Evolutionary conservation across 2,797 vertebrate genomes (phyloP), one percentile per base, ranked within the genome.

Genomic region (Crocidura indochinensis): DNA sequence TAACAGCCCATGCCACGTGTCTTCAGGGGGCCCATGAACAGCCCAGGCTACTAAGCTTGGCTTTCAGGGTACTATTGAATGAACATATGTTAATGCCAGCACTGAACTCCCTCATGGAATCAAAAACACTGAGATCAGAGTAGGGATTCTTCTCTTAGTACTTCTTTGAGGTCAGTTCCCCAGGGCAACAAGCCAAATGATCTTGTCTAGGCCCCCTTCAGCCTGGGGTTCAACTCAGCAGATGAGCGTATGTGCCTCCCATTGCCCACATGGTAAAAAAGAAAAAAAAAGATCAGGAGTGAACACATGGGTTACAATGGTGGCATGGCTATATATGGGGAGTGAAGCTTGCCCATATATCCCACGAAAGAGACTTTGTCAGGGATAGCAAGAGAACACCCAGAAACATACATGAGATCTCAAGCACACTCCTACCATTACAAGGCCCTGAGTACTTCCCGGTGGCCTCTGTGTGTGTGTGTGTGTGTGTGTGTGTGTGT

Each of bases 51-150:
- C n/a, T n/a, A n/a, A n/a, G n/a, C 10, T 91, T 89, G 84, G 22
- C 74, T 93, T 88, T 69, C 27, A 29, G 83, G 20, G 53, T 89
- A 53, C 60, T 86, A 12, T 10, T 76, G 31, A 74, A 51, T 76
- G 73, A 84, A 62, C 17, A 49, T 27, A 80, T 49, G 11, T 47
- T 79, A 87, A 72, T 56, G 76, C 19, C n/a, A 49, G 60, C 31
- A 29, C 56, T 79, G 84, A 26, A 49, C 27, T 84, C 20, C 67
- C 19, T 49, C 17, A 4, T 14, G 15, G 19, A 10, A 85, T 85
- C 44, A 85, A 62, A 78, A 6, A 69, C 24, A n/a, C 31, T 56
- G 6, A 65, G 29, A n/a, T 6, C 44, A 65, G 15, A 29, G 38
- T 81, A 29, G 24, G 9, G 26, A n/a, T 64, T 46, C 44, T 20